phyloP scores from a whole-genome alignment of 1,140 invertebrate species.

The Lucilia cuprina region DNA sequence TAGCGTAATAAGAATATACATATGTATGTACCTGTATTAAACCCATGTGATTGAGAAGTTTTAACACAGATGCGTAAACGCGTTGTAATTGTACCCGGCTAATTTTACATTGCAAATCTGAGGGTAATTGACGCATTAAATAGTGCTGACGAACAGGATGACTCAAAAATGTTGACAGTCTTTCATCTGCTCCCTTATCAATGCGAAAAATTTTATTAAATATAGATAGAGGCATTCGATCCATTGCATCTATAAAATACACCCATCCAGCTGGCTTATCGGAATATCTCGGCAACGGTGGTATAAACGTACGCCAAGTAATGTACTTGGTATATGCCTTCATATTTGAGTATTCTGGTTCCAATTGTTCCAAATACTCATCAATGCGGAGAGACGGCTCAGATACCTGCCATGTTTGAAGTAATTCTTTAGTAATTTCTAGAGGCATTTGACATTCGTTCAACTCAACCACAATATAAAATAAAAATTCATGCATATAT shows the following conservation, averaged over 20 bases:
- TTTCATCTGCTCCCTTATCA: conserved; percentile 65
- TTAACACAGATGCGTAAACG: conserved; percentile 70
- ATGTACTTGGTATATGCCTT: conserved; percentile 65
- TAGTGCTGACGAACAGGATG: conserved; percentile 76
- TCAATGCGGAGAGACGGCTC: conserved; percentile 53
- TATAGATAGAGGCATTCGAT: conserved; percentile 75
- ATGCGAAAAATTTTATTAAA: conserved; percentile 75
- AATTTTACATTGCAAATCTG: conserved; percentile 41
- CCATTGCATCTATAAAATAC: conserved; percentile 75
- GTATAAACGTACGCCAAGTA: conserved; percentile 79
- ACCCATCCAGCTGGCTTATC: conserved; percentile 75
- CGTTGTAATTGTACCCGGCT: conserved; percentile 66
- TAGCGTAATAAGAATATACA: too few relatives aligned
- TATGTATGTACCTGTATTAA: conserved; percentile 68
- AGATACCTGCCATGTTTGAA: conserved; percentile 61
- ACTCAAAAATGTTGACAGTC: conserved; percentile 69
- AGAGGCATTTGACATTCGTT: conserved; percentile 55
- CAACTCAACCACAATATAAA: conserved; percentile 73
- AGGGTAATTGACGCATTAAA: conserved; percentile 65
- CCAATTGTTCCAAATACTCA: conserved; percentile 58
- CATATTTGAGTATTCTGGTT: conserved; percentile 58
- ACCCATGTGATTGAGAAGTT: conserved; percentile 71
- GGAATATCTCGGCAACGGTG: conserved; percentile 70
- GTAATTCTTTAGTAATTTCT: conserved; percentile 56
- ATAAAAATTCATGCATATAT: conserved; percentile 73